A percentile compares a stretch with the other conserved stretches of the same genome.
These are phyloP conservation scores for Torymus aiolomorphi DNA, from an alignment of 2,888 invertebrate species.

Conservation along the genomic window DNA sequence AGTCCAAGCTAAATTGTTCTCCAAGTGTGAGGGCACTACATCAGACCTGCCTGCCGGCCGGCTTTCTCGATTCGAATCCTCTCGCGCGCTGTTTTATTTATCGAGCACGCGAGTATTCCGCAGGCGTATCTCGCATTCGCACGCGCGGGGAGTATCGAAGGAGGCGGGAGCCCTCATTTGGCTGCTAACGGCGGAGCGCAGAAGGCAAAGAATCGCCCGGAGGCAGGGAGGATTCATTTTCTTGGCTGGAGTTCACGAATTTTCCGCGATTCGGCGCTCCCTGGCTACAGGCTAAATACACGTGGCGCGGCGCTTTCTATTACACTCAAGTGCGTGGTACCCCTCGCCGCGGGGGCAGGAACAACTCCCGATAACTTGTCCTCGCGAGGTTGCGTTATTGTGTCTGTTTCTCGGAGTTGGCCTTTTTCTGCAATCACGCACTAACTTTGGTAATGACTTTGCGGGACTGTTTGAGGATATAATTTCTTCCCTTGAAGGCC, in stretches of 20 bases:
- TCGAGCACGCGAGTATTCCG: background rate
- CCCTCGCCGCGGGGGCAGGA: no score
- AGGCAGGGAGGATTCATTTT: no score
- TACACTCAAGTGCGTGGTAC: no score
- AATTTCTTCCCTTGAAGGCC: background rate
- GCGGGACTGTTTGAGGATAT: slow-evolving; percentile 8
- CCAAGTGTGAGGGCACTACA: slow-evolving; percentile 12
- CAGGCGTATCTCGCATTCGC: background rate
- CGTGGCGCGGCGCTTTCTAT: no score
- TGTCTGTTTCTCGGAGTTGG: background rate
- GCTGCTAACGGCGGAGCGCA: background rate
- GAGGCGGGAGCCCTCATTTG: slow-evolving; percentile 8
- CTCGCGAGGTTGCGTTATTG: no score
- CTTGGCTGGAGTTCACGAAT: no score
- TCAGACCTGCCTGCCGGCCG: background rate
- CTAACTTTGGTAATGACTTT: slow-evolving; percentile 22
- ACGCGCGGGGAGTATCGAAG: background rate
- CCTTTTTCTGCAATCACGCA: background rate
- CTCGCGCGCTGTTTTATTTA: slow-evolving; percentile 37
- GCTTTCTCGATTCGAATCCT: background rate
- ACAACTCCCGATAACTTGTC: no score
- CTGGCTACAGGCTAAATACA: no score
- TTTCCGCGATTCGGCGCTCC: no score
- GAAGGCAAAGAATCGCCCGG: slow-evolving; percentile 24
- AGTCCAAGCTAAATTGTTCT: slow-evolving; percentile 29